Percentiles rank a stretch among this genome's conserved stretches.
phyloP scores from a whole-genome alignment of 2,888 invertebrate species.

The Tipula lateralis region DNA sequence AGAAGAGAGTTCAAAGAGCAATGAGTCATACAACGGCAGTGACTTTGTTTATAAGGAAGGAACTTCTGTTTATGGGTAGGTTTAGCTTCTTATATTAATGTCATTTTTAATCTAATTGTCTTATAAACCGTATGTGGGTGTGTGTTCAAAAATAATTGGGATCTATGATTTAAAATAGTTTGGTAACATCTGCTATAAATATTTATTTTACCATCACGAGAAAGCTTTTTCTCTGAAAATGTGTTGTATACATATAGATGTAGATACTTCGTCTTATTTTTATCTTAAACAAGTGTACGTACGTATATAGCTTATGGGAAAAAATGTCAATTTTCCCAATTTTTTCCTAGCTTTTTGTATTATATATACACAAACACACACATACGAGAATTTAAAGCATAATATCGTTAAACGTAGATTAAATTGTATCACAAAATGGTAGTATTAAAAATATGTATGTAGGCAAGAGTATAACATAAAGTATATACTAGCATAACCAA shows the following conservation, averaged over 20 bases:
- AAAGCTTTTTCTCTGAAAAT: not conserved
- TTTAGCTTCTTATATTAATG: too few species aligned
- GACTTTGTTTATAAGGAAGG: too few species aligned
- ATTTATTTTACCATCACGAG: not conserved
- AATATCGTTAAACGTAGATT: not conserved
- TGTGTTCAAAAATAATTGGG: too few species aligned
- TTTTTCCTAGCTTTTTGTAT: not conserved
- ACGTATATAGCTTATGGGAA: not conserved
- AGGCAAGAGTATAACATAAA: not conserved
- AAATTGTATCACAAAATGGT: not conserved
- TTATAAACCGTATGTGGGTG: too few species aligned
- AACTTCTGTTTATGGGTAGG: too few species aligned
- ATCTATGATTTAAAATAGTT: not conserved
- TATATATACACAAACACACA: not conserved
- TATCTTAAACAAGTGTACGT: not conserved
- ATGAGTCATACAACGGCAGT: too few species aligned
- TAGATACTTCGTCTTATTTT: not conserved
- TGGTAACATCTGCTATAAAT: not conserved
- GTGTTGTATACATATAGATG: not conserved
- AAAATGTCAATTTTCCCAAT: not conserved
- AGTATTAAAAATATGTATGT: not conserved
- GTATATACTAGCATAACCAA: not conserved
- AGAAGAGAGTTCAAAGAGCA: too few species aligned
- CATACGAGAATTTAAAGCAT: too few species aligned
- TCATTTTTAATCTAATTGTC: too few species aligned